Evolutionary conservation across 2,797 vertebrate species (phyloP), one percentile per base, ranked within the genome.

Genomic region (Rhabdomys pumilio): DNA sequence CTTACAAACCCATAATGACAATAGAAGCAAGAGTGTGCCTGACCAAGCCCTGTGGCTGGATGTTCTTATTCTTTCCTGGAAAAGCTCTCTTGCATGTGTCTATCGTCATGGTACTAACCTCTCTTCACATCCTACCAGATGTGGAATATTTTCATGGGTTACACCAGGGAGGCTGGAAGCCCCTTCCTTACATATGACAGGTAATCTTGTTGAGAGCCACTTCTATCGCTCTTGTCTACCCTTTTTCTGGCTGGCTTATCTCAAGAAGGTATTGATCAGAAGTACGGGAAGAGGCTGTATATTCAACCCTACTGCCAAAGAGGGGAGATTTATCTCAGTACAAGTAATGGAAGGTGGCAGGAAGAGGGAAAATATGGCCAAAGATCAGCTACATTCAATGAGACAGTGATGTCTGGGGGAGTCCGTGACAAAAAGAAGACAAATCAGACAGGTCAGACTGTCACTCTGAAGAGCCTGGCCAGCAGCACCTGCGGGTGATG

Each of bases 381-480:
- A 50, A 53, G 69, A 91, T 93, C 90, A 82, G 77, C 80, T 89
- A 76, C 80, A 83, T 85, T 79, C 20, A 61, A 93, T 3, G 34
- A 96, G 93, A 96, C 90, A 95, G 89, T 96, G 94, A 97, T 93
- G 91, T 95, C 95, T 95, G 22, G 86, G 94, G 89, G 80, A 93
- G 79, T 61, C 83, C 53, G 90, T 96, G 96, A 95, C 95, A 94
- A 93, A 95, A 79, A 63, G 20, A 87, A 92, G 92, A 59, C 86
- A 94, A 89, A 55, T 87, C 61, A 83, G 85, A 91, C 69, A 38
- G 69, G 69, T 72, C 69, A 55, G 20, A 4, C 22, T 0, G 63
- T 90, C 93, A 41, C 76, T 96, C 53, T 73, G 38, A 14, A 22
- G 63, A 93, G 63, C 50, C 10, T 0, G 6, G 82, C 82, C 92